A percentile compares a stretch with the other conserved stretches of the same genome.
These are phyloP conservation scores for Sciurus niger DNA, from an alignment of 2,113 vertebrate species.

Conservation along the genomic window DNA sequence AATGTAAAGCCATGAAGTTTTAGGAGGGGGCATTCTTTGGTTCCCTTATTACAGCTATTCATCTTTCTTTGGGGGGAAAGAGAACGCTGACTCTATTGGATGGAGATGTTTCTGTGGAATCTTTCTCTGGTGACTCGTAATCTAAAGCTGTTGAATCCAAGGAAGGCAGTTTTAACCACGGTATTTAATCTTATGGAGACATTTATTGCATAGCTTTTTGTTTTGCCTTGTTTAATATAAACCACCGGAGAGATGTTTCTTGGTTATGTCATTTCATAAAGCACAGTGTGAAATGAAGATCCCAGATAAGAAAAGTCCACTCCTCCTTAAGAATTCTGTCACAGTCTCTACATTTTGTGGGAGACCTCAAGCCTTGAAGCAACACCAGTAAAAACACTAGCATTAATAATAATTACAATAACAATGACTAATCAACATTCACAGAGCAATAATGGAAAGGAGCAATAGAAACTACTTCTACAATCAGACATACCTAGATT, in stretches of 20 bases:
- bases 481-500: neutral
- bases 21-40: conserved; percentile 38
- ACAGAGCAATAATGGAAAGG: neutral
- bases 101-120: conserved; percentile 70
- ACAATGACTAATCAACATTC: neutral
- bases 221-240: conserved; percentile 82
- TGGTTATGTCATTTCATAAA: conserved; percentile 75
- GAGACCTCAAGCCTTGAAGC: neutral
- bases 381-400: neutral
- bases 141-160: conserved; percentile 78
- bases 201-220: conserved; percentile 78
- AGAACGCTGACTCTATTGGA: conserved; percentile 5
- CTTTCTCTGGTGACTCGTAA: conserved; percentile 79
- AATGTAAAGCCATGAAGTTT: conserved; percentile 65
- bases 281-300: conserved; percentile 66
- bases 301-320: conserved; percentile 53
- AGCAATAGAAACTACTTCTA: neutral
- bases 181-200: conserved; percentile 79
- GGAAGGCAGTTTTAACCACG: conserved; percentile 74
- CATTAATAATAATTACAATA: neutral
- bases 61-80: conserved; percentile 56
- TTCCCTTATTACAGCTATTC: conserved; percentile 74
- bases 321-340: conserved; percentile 37
- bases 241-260: conserved; percentile 71
- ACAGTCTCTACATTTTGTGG: neutral